phyloP scores from a whole-genome alignment of 1,140 invertebrate species.

The Himalopsyche phryganea region DNA sequence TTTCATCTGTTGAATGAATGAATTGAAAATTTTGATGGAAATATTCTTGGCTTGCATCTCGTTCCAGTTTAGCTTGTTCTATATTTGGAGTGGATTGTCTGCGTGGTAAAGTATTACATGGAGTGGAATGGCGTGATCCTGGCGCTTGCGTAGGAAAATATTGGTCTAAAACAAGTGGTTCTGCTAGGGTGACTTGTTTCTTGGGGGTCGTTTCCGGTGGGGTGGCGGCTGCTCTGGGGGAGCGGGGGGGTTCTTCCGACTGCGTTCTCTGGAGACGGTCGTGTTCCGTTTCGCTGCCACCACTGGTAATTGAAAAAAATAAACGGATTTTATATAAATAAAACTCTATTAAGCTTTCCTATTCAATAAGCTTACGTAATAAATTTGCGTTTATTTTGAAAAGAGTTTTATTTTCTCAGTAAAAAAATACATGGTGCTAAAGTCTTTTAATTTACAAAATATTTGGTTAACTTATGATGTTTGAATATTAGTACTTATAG shows the following conservation, averaged over 20 bases:
- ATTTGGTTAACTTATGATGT: no score
- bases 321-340: no score
- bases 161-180: constrained; percentile 20
- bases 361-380: no score
- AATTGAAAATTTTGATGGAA: constrained; percentile 54
- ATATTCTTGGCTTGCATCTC: constrained; percentile 49
- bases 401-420: no score
- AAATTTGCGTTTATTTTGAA: no score
- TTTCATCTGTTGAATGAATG: constrained; percentile 51
- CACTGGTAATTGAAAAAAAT: neutral
- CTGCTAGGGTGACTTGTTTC: constrained; percentile 31
- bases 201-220: constrained; percentile 32
- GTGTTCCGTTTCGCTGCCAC: constrained; percentile 54
- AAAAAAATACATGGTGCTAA: no score
- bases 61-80: constrained; percentile 23
- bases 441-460: no score
- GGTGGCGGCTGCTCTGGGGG: constrained; percentile 56
- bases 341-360: no score
- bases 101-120: constrained; percentile 12
- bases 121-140: constrained; percentile 20
- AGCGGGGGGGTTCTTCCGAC: constrained; percentile 77
- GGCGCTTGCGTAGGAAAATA: neutral
- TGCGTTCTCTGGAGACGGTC: constrained; percentile 76
- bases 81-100: constrained; percentile 29
- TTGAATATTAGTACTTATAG: no score